phyloP scores from a whole-genome alignment of 2,797 vertebrate genomes.

The Perdix hodgsoniae region DNA sequence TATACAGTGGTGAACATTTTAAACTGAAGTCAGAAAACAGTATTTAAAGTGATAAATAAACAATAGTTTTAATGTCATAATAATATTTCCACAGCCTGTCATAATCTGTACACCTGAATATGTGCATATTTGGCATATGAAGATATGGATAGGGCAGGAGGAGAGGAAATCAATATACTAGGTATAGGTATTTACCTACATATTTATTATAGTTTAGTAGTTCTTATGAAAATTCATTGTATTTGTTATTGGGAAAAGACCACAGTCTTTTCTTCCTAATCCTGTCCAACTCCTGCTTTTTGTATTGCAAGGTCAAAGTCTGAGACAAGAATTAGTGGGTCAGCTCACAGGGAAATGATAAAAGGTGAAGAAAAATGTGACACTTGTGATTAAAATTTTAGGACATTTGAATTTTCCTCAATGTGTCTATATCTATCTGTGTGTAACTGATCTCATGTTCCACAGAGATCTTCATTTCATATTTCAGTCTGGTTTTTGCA shows the following conservation, averaged over 20 bases:
- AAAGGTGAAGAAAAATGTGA: neutral
- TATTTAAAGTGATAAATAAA: neutral
- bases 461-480: neutral
- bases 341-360: neutral
- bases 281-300: neutral
- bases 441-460: neutral
- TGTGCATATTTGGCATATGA: accelerated
- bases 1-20: neutral
- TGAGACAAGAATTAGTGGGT: neutral
- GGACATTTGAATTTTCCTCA: neutral
- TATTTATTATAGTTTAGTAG: neutral
- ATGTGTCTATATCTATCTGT: neutral
- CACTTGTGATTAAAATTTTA: neutral
- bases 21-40: neutral
- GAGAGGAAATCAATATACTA: neutral
- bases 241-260: neutral
- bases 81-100: neutral
- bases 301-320: neutral
- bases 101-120: neutral
- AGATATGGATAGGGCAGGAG: neutral
- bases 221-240: neutral
- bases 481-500: neutral
- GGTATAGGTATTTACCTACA: neutral
- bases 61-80: neutral
- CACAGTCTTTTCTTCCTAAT: neutral